Conservation (phyloP, 2,113 vertebrate species). For the Grammomys dolichurus region DNA sequence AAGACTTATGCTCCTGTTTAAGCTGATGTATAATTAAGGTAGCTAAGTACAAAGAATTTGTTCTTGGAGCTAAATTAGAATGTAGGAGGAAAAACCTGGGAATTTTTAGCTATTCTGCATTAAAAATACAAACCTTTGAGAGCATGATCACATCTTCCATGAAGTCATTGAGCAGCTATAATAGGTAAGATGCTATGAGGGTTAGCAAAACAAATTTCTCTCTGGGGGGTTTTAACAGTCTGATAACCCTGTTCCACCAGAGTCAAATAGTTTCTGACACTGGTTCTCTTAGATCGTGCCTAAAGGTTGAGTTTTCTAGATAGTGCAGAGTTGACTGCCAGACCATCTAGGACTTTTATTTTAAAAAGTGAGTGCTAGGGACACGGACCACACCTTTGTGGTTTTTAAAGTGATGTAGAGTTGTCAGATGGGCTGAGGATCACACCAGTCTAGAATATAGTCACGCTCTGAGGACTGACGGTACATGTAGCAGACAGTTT, state of each 20-base stretch:
- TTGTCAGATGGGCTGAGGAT: not conserved
- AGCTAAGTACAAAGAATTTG: conserved; percentile 75
- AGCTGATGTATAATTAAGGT: conserved; percentile 77
- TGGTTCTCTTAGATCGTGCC: conserved; percentile 1
- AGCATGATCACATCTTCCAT: conserved; percentile 28
- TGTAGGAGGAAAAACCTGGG: conserved; percentile 61
- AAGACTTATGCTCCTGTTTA: conserved; percentile 66
- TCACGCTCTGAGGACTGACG: not conserved
- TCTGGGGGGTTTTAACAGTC: not conserved
- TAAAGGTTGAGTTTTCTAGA: conserved; percentile 24
- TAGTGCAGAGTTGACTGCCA: not conserved
- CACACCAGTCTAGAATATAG: not conserved
- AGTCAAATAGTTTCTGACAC: conserved; percentile 40
- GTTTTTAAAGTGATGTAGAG: conserved; percentile 57
- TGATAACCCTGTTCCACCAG: not conserved
- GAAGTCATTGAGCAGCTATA: conserved; percentile 35
- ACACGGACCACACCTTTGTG: not conserved
- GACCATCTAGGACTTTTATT: conserved; percentile 38
- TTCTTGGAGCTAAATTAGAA: conserved; percentile 72
- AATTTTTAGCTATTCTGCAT: conserved; percentile 63
- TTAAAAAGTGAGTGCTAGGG: conserved; percentile 34
- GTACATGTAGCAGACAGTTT: not conserved
- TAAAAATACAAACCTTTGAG: conserved; percentile 52
- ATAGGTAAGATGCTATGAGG: not conserved
- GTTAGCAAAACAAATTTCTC: conserved; percentile 2